These are phyloP conservation scores for Pycnonotus jocosus DNA, from an alignment of 2,113 vertebrate species.

Conservation along the genomic window DNA sequence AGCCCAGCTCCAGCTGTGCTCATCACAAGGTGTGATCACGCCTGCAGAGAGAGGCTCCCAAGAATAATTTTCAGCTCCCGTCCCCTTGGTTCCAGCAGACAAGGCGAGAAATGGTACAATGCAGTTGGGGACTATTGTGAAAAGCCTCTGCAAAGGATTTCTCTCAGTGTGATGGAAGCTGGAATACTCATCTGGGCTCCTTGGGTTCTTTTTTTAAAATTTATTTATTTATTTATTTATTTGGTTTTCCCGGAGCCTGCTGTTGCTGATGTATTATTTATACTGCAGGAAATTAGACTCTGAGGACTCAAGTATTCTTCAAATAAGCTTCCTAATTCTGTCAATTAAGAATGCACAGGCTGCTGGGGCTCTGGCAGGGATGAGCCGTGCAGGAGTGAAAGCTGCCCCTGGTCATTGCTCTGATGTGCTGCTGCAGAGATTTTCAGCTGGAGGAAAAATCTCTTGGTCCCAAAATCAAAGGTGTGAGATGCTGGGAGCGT, in stretches of 20 bases:
- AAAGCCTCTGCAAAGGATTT: constrained; percentile 19
- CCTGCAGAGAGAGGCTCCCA: not conserved
- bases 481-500: not conserved
- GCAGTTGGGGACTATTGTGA: constrained; percentile 4
- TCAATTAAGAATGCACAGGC: constrained; percentile 52
- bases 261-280: constrained; percentile 64
- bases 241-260: constrained; percentile 21
- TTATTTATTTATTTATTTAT: not conserved
- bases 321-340: constrained; percentile 63
- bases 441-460: constrained; percentile 11
- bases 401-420: constrained; percentile 20
- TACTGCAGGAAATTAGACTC: constrained; percentile 64
- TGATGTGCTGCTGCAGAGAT: not conserved
- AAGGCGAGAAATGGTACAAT: constrained; percentile 41
- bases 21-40: constrained; percentile 46
- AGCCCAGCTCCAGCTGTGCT: not conserved
- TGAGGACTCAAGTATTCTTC: constrained; percentile 56
- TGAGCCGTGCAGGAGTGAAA: not conserved
- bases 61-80: constrained; percentile 21
- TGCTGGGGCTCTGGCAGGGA: constrained; percentile 21
- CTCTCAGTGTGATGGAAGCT: constrained; percentile 13
- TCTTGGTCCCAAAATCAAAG: not conserved
- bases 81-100: not conserved
- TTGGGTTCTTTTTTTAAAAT: not conserved
- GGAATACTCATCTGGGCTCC: not conserved